Base-by-base conservation (phyloP, 2,888 invertebrate species). In the Sphaerophoria taeniata region DNA sequence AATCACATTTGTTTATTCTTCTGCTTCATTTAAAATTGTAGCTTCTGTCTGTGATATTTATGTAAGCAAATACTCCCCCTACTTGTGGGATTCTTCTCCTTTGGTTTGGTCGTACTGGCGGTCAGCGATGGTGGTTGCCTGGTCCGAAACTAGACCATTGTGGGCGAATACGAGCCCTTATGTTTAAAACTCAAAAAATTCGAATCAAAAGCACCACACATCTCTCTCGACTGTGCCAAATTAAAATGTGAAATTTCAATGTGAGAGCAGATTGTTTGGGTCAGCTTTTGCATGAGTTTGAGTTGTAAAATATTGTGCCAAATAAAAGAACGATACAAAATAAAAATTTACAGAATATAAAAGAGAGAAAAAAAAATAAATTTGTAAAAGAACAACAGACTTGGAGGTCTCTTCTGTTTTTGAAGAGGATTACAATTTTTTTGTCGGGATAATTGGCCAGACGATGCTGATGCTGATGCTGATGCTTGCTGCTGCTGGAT, bases 1-100 rank as follows among this genome's bases (percentile, higher is more conserved):
- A 85, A 85, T 85, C 76, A 77, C 81, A 81, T 85, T 81, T 85
- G 81, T 85, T 76, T 76, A 65, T 70, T 85, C 73, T 77, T 81
- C 75, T 43, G 76, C 76, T 80, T 77, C 81, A 81, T 81, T 85
- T 85, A 81, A 24, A 85, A 70, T 72, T 76, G 81, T 73, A 80
- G 81, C 76, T 65, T 61, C 33, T 34, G 70, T 61, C 43, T 60
- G 43, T 39, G 39, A 14, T 56, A 43, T 34, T 60, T 60, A 16
- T 33, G 47, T 39, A 43, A 9, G 12, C 12, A 43, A 43, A 24
- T 24, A 24, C 24, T 24, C 24, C 24, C 2, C 12, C 9, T 43
- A 43, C 12, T 6, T 49, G 34, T 65, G 4, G 36, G 14, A 36
- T 36, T 51, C 16, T 53, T 31, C 14, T 6, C 49, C 16, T 2